Evolutionary conservation across 2,888 invertebrate species (phyloP), one percentile per base, ranked within the genome.

Genomic region (Drosophila lacicola): DNA sequence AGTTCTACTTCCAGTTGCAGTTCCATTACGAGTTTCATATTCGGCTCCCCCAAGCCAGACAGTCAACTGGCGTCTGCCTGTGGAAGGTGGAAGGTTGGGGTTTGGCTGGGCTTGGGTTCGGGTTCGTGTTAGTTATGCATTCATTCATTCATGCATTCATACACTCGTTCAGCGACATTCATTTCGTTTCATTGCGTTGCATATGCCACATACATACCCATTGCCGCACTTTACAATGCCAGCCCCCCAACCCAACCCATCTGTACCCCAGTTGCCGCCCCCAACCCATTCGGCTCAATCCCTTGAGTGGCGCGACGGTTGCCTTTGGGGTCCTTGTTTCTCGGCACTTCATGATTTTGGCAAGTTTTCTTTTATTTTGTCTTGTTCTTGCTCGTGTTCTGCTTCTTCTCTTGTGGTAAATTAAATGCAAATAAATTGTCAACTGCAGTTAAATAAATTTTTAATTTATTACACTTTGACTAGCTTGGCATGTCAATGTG

Each of bases 401-500:
- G 44, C 64, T 44, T 37, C 50, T 54, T 55, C 81, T 64, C 79
- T 84, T 84, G 87, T 80, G 82, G 87, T 74, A 88, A 88, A 88
- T 85, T 84, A 88, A 87, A 85, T 88, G 85, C 87, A 88, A 88
- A 88, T 85, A 85, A 85, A 85, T 85, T 85, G 85, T 85, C 85
- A 85, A 85, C 85, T 85, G 89, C 85, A 85, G 89, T 75, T 79
- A 81, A 88, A 87, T 87, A 87, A 84, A 87, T 84, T 81, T 85
- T 87, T 88, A 87, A 87, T 88, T 83, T 83, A 83, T 85, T 82
- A 74, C 77, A 67, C 69, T 82, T 74, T 80, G 82, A 80, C 77
- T 72, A 53, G 71, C 73, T 51, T 21, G 53, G 29, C 45, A 42
- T 68, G 62, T 57, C 67, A 73, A 60, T 68, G 45, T 19, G 53